These are phyloP conservation scores for Zoroaster sp. DNA, from an alignment of 53 echinoderm and acorn worm genomes.

Conservation along the genomic window DNA sequence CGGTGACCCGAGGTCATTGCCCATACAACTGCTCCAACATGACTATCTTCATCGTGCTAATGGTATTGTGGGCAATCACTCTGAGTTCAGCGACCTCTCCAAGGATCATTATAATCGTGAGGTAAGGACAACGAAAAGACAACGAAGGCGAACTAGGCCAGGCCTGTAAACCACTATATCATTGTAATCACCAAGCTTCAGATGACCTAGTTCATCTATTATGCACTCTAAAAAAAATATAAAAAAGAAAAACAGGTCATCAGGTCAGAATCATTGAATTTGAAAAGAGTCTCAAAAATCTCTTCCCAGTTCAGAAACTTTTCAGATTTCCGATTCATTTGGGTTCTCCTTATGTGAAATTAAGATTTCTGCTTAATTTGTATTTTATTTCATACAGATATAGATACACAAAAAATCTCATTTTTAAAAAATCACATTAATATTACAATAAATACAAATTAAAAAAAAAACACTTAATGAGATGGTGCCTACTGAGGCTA, in stretches of 20 bases:
- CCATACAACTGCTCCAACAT: slow-evolving; percentile 7
- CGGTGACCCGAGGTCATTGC: slow-evolving; percentile 44
- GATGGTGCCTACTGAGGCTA: too few relatives aligned
- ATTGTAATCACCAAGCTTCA: not conserved
- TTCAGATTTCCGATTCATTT: too few relatives aligned
- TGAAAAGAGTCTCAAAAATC: too few relatives aligned
- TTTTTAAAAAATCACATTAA: not conserved
- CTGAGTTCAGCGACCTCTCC: slow-evolving; percentile 38
- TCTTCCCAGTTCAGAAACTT: too few relatives aligned
- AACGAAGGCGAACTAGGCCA: not conserved
- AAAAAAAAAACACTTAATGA: too few relatives aligned
- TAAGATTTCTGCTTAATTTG: too few relatives aligned
- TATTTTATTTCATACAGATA: too few relatives aligned
- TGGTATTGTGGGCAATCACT: slow-evolving; percentile 32
- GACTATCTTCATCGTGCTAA: slow-evolving; percentile 13
- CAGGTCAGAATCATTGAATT: too few relatives aligned
- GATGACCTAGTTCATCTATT: not conserved
- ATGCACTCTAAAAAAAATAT: too few relatives aligned
- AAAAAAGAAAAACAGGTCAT: too few relatives aligned
- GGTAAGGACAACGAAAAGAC: not conserved
- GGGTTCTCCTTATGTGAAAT: too few relatives aligned
- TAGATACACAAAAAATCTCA: too few relatives aligned
- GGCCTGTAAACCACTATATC: not conserved
- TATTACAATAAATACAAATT: not conserved
- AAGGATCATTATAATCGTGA: slow-evolving; percentile 55